Evolutionary conservation across 2,888 invertebrate species (phyloP).

Genomic region (Tipula confusa): DNA sequence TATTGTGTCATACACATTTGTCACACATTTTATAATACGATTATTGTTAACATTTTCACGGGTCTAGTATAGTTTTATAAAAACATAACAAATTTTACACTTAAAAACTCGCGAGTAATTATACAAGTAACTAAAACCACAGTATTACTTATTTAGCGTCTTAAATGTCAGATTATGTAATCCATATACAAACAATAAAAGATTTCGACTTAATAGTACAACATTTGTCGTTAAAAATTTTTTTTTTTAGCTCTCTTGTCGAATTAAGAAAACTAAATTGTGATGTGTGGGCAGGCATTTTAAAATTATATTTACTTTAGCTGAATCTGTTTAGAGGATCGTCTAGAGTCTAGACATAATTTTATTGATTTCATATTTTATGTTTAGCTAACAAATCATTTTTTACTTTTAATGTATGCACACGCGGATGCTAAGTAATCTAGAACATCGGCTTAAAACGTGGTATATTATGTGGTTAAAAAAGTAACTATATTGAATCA

Average conservation of each 20-base stretch:
- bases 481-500: too few species aligned
- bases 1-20: not conserved
- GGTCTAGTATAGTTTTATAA: not conserved
- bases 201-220: not conserved
- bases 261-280: not conserved
- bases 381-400: not conserved
- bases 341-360: not conserved
- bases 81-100: not conserved
- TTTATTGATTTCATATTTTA: not conserved
- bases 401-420: not conserved
- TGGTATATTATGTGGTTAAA: too few species aligned
- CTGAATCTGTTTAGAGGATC: conserved; percentile 5
- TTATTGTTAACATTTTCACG: not conserved
- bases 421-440: not conserved
- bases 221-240: not conserved
- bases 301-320: not conserved
- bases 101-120: not conserved
- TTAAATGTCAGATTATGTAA: conserved; percentile 20
- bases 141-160: not conserved
- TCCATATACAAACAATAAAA: not conserved
- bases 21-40: not conserved
- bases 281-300: not conserved
- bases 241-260: not conserved
- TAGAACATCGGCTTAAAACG: too few species aligned
- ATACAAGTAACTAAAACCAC: not conserved